Conservation (phyloP, 1,140 invertebrate species). For the Chironomus striatipennis region DNA sequence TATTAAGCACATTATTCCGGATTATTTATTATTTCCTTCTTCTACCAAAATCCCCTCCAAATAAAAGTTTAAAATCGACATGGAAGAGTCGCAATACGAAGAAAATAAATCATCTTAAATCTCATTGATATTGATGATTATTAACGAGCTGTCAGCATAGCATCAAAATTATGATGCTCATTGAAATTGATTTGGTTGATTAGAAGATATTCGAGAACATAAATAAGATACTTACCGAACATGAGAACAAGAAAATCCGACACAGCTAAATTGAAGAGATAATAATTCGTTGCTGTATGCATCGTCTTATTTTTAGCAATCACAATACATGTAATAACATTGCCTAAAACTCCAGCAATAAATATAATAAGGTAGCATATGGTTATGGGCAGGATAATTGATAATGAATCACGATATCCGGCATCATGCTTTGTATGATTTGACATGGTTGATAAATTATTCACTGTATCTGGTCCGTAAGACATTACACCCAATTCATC, state of each 20-base stretch:
- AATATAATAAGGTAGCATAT: conserved; percentile 70
- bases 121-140: too few relatives aligned
- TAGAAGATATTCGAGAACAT: too few relatives aligned
- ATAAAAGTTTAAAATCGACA: too few relatives aligned
- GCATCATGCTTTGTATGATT: neutral
- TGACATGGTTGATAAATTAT: neutral
- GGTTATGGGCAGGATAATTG: conserved; percentile 52
- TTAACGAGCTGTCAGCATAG: too few relatives aligned
- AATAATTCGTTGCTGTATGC: conserved; percentile 78
- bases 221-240: conserved; percentile 41
- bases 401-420: conserved; percentile 41
- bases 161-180: too few relatives aligned
- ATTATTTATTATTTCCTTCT: too few relatives aligned
- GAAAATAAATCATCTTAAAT: too few relatives aligned
- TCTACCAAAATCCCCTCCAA: too few relatives aligned
- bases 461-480: neutral
- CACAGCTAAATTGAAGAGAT: conserved; percentile 78
- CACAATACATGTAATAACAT: conserved; percentile 76
- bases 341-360: conserved; percentile 72
- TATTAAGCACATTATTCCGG: too few relatives aligned
- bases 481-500: neutral
- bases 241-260: conserved; percentile 77
- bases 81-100: too few relatives aligned
- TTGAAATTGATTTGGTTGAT: too few relatives aligned
- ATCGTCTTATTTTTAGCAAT: conserved; percentile 73